These are phyloP conservation scores for Eumerus sabulonum DNA, from an alignment of 2,888 invertebrate genomes.

Conservation along the genomic window DNA sequence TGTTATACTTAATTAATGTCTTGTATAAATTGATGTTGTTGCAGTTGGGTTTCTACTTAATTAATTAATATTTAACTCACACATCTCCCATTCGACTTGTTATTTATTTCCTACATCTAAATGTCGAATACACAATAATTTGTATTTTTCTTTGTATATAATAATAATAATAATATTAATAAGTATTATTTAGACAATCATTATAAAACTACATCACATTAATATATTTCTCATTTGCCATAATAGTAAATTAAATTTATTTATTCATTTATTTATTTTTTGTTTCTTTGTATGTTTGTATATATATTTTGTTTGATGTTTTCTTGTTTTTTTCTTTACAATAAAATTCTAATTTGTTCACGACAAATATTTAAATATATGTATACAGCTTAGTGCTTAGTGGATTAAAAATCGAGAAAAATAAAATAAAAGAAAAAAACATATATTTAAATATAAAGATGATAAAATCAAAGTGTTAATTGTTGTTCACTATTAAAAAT, in stretches of 20 bases:
- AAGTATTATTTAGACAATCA: conserved; percentile 66
- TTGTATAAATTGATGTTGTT: conserved; percentile 50
- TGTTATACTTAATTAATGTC: conserved; percentile 42
- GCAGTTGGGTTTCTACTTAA: too few species aligned
- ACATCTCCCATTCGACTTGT: background rate
- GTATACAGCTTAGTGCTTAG: conserved; percentile 42
- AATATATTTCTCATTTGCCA: conserved; percentile 52
- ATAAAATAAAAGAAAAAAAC: too few species aligned
- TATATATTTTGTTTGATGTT: conserved; percentile 40
- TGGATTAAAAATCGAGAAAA: conserved; percentile 8
- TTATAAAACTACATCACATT: conserved; percentile 69
- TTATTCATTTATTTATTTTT: conserved; percentile 23
- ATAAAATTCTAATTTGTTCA: conserved; percentile 64
- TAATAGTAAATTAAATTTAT: conserved; percentile 61
- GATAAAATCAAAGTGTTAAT: conserved; percentile 31
- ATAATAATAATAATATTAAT: conserved; percentile 63
- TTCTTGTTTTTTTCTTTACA: conserved; percentile 40
- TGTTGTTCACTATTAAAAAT: conserved; percentile 23
- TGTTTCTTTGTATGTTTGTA: conserved; percentile 49
- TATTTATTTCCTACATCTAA: conserved; percentile 35
- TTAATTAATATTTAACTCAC: conserved; percentile 13
- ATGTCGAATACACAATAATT: conserved; percentile 61
- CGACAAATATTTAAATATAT: conserved; percentile 53
- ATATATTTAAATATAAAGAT: conserved; percentile 13
- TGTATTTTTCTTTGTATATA: conserved; percentile 55